Percentiles rank a stretch among this genome's conserved stretches.
phyloP scores from a whole-genome alignment of 2,888 invertebrate genomes.

The Cryptus viduatorius region DNA sequence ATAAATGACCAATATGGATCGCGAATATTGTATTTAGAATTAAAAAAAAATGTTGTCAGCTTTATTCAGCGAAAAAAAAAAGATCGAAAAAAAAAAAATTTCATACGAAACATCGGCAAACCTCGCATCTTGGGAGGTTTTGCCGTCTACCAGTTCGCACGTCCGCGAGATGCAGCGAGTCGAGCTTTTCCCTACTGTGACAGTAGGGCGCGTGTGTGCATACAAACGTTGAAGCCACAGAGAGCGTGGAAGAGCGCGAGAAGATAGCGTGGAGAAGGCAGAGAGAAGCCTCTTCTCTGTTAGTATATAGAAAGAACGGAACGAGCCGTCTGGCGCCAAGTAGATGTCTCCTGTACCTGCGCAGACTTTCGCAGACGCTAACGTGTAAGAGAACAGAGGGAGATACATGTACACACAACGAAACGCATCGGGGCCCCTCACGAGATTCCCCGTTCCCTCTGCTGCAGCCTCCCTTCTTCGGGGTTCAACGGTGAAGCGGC shows the following conservation, averaged over 20 bases:
- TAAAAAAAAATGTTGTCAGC: too few species aligned
- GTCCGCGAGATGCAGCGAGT: not conserved
- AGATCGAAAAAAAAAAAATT: not conserved
- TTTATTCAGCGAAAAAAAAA: not conserved
- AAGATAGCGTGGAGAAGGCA: conserved; percentile 42
- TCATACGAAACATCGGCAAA: not conserved
- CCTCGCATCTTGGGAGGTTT: conserved; percentile 1
- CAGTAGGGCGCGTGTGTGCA: not conserved
- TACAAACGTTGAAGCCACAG: conserved; percentile 1
- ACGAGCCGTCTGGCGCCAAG: conserved; percentile 82
- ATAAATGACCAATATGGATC: too few species aligned
- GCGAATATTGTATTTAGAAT: too few species aligned
- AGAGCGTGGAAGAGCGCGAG: conserved; percentile 10
- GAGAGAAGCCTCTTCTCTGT: conserved; percentile 33
- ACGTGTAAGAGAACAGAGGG: conserved; percentile 32
- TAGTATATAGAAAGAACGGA: conserved; percentile 68
- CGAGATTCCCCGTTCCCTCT: conserved; percentile 45
- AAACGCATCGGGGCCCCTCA: conserved; percentile 49
- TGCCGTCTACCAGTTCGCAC: not conserved
- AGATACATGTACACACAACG: conserved; percentile 35
- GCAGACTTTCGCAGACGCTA: conserved; percentile 65
- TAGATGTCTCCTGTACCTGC: conserved; percentile 78
- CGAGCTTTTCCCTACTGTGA: conserved; percentile 23
- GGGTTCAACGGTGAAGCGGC: conserved; percentile 66
- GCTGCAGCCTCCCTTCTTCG: conserved; percentile 50